Evolutionary conservation across 2,888 invertebrate species (phyloP).

Genomic region (Drosophila meridiana): DNA sequence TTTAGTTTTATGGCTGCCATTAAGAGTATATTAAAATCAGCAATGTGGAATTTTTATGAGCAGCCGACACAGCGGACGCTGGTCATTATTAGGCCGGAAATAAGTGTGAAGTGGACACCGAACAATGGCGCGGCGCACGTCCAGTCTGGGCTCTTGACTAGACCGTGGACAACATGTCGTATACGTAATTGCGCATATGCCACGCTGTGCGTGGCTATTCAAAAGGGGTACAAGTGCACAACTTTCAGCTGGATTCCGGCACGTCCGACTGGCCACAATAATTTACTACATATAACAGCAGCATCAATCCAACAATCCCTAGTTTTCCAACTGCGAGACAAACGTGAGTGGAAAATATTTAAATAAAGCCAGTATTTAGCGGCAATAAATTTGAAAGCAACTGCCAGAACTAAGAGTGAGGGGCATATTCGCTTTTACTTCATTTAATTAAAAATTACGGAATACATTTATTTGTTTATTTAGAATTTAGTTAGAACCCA

Average conservation of each 20-base stretch:
- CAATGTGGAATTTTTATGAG: conserved; percentile 73
- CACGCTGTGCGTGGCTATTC: conserved; percentile 29
- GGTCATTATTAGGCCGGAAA: conserved; percentile 47
- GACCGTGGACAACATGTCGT: conserved; percentile 52
- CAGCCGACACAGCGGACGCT: conserved; percentile 33
- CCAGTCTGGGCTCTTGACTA: conserved; percentile 15
- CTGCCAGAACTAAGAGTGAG: neutral
- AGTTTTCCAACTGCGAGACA: conserved; percentile 5
- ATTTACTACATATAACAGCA: conserved; percentile 58
- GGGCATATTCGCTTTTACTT: neutral
- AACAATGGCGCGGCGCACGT: conserved; percentile 10
- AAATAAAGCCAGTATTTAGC: neutral
- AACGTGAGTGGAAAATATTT: neutral
- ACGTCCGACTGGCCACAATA: conserved; percentile 54
- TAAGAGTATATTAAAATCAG: conserved; percentile 70
- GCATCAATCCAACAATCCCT: conserved; percentile 55
- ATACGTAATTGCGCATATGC: conserved; percentile 60
- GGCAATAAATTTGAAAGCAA: neutral
- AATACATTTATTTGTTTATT: too few relatives aligned
- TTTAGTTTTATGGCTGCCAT: conserved; percentile 65
- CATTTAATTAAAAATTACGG: neutral
- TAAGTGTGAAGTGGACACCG: conserved; percentile 30
- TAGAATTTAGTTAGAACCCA: too few relatives aligned
- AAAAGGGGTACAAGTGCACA: conserved; percentile 41
- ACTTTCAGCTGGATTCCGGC: conserved; percentile 44